Evolutionary conservation across 2,888 invertebrate species (phyloP).

Genomic region (Unio delphinus): DNA sequence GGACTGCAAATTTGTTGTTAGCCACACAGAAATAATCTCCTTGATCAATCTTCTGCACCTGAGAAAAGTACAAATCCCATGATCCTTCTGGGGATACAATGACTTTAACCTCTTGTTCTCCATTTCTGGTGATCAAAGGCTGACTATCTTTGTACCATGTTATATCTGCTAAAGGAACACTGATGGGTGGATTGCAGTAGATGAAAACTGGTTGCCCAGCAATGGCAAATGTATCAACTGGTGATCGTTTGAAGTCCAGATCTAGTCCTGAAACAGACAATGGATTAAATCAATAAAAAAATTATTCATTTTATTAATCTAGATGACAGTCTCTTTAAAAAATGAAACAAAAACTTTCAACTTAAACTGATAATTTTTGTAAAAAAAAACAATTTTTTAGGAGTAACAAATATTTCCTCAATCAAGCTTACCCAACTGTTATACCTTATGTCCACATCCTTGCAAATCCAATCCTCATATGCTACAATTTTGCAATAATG

Average conservation of each 20-base stretch:
- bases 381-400: too few species aligned
- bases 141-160: conserved; percentile 66
- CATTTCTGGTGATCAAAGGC: conserved; percentile 36
- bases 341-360: too few species aligned
- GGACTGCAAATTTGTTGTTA: conserved; percentile 49
- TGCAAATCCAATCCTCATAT: too few species aligned
- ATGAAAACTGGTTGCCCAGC: conserved; percentile 60
- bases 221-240: conserved; percentile 42
- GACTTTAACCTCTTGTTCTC: conserved; percentile 29
- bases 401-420: too few species aligned
- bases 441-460: too few species aligned
- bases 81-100: conserved; percentile 28
- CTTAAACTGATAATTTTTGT: too few species aligned
- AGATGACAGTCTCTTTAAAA: background rate
- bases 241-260: conserved; percentile 47
- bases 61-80: conserved; percentile 52
- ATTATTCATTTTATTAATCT: background rate
- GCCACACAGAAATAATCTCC: conserved; percentile 65
- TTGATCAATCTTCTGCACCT: conserved; percentile 57
- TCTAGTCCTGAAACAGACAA: conserved; percentile 47
- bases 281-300: background rate
- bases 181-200: conserved; percentile 65
- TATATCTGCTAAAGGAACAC: conserved; percentile 62
- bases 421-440: too few species aligned
- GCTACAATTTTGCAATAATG: too few species aligned